These are phyloP conservation scores for Drosophila albomicans DNA, from an alignment of 1,140 invertebrate species.

Conservation along the genomic window DNA sequence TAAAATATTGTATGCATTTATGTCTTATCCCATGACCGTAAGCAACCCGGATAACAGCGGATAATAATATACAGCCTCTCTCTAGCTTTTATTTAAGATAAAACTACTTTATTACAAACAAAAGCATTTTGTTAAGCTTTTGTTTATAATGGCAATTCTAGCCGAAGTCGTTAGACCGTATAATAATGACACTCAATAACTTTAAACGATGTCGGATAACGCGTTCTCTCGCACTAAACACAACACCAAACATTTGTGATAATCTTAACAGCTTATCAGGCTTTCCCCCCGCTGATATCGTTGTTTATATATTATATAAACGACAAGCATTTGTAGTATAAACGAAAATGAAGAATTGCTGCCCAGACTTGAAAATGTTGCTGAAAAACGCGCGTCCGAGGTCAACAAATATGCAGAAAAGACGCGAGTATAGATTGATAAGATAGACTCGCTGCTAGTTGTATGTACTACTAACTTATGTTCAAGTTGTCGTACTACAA, in stretches of 20 bases:
- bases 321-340: background rate
- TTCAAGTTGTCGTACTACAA: background rate
- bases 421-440: conserved; percentile 61
- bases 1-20: background rate
- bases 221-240: background rate
- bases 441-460: conserved; percentile 44
- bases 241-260: background rate
- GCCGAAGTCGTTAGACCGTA: background rate
- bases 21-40: background rate
- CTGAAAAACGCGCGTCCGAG: conserved; percentile 40
- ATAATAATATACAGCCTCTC: background rate
- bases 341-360: conserved; percentile 13
- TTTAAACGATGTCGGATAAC: conserved; percentile 14
- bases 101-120: background rate
- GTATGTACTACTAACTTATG: background rate
- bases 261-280: conserved; percentile 14
- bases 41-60: background rate
- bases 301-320: conserved; percentile 5
- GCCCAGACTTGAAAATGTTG: conserved; percentile 22
- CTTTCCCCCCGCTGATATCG: conserved; percentile 4
- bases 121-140: background rate
- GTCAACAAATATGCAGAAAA: conserved; percentile 70
- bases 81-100: background rate
- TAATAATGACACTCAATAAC: conserved; percentile 6
- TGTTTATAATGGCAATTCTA: background rate